These are phyloP conservation scores for Lycodopsis pacificus DNA, from an alignment of 2,797 vertebrate species.

Conservation along the genomic window DNA sequence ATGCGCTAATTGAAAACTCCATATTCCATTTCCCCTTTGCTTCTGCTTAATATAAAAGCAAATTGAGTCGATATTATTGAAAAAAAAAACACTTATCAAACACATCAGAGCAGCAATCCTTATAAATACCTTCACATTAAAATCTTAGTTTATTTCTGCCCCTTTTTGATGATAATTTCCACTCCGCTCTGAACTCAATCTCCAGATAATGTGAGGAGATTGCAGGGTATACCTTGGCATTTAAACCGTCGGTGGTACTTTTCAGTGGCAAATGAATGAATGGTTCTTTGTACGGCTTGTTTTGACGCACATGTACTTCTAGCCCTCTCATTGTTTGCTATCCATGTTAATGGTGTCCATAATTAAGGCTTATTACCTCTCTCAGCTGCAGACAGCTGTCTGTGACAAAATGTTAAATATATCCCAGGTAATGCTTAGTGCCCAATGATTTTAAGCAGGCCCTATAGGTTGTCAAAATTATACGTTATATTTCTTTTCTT, in stretches of 20 bases:
- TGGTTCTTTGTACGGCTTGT: constrained; percentile 19
- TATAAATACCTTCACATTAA: constrained; percentile 6
- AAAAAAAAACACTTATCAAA: neutral
- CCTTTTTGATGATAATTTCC: constrained; percentile 11
- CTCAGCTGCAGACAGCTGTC: constrained; percentile 39
- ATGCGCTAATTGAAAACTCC: neutral
- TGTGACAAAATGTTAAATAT: constrained; percentile 9
- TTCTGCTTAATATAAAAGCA: neutral
- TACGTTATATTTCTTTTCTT: neutral
- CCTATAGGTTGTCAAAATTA: neutral
- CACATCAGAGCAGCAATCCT: neutral
- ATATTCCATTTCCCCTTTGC: neutral
- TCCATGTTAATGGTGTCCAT: constrained; percentile 54
- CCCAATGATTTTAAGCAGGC: neutral
- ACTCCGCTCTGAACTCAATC: constrained; percentile 16
- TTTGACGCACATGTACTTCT: constrained; percentile 31
- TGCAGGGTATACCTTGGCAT: constrained; percentile 26
- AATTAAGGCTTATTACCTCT: constrained; percentile 59
- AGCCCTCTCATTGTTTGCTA: constrained; percentile 44
- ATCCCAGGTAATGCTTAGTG: constrained; percentile 19
- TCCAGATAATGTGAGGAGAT: constrained; percentile 25
- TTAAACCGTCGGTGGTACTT: constrained; percentile 27
- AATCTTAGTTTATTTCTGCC: neutral
- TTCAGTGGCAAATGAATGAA: constrained; percentile 45
- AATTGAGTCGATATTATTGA: neutral